Conservation (phyloP, 2,113 vertebrate species). For the Pandion haliaetus region DNA sequence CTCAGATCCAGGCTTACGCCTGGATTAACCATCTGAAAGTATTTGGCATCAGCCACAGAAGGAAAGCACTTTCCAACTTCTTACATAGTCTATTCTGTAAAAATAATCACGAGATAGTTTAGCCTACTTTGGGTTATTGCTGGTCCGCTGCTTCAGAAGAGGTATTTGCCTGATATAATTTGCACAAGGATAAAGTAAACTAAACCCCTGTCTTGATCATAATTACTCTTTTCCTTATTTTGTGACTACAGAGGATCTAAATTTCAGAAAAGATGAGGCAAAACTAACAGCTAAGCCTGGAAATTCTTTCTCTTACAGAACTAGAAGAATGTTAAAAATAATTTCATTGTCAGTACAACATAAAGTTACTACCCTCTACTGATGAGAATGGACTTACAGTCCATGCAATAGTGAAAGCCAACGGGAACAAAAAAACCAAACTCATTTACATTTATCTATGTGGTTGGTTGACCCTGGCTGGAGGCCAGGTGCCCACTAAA, state of each 20-base stretch:
- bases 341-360: neutral
- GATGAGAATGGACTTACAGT: neutral
- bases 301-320: neutral
- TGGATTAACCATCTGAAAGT: neutral
- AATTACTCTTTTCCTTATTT: neutral
- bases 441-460: neutral
- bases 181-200: neutral
- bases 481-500: too few species aligned
- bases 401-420: neutral
- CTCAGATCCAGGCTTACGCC: neutral
- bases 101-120: neutral
- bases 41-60: neutral
- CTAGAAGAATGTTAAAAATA: neutral
- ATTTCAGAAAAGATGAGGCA: neutral
- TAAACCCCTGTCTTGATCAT: neutral
- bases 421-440: too few species aligned
- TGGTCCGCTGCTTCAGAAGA: neutral
- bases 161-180: neutral
- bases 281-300: neutral
- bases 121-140: neutral
- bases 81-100: too few species aligned
- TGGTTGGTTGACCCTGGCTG: too few species aligned
- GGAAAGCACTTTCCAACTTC: neutral
- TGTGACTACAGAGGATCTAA: neutral
- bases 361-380: neutral